phyloP scores from a whole-genome alignment of 2,888 invertebrate genomes.

The Tridacna crocea region DNA sequence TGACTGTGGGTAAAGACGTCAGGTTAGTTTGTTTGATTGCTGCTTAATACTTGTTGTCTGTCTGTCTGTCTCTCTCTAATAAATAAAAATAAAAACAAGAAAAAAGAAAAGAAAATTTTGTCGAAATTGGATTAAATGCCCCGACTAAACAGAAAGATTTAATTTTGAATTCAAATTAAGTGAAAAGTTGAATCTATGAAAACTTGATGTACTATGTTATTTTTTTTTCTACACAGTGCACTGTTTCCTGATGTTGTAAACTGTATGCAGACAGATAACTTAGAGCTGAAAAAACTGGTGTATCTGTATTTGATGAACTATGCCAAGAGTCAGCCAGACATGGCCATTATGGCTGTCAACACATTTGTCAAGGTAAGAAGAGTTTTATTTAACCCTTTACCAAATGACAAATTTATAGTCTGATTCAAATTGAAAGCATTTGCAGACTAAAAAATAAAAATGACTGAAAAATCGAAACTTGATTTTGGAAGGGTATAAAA shows the following conservation, averaged over 20 bases:
- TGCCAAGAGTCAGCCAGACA: constrained; percentile 99
- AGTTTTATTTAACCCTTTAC: neutral
- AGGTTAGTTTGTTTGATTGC: constrained; percentile 85
- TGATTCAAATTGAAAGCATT: too few species aligned
- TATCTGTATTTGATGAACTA: constrained; percentile 99
- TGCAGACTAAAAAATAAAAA: too few species aligned
- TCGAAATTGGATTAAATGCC: too few species aligned
- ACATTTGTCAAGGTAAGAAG: constrained; percentile 99
- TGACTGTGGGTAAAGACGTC: constrained; percentile 99
- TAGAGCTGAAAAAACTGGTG: constrained; percentile 99
- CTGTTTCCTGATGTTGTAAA: constrained; percentile 99
- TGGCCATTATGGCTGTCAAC: constrained; percentile 99
- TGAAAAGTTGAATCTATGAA: too few species aligned
- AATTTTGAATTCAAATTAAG: too few species aligned
- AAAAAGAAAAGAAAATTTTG: too few species aligned
- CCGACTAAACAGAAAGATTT: too few species aligned
- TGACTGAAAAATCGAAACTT: too few species aligned
- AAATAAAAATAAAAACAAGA: too few species aligned
- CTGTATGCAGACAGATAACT: constrained; percentile 99
- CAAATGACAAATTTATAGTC: too few species aligned
- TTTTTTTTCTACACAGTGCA: constrained; percentile 86
- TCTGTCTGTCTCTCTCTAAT: too few species aligned
- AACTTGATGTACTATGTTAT: neutral
- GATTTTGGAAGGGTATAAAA: too few species aligned
- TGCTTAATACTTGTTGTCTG: neutral